Conservation (phyloP, 2,888 invertebrate species). For the Apamea monoglypha region DNA sequence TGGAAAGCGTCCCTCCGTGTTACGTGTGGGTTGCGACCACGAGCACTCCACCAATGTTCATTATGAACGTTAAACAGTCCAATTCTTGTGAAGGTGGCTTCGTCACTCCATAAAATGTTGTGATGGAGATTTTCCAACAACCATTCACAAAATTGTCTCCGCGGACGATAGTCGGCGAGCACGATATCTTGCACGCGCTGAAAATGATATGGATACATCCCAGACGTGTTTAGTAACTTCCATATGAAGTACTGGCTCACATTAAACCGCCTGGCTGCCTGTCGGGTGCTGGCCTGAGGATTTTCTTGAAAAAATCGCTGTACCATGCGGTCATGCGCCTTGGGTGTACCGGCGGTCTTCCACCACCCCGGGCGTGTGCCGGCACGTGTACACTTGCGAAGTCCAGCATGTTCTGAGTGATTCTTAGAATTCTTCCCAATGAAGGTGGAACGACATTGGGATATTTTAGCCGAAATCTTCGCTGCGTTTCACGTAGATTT, state of each 20-base stretch:
- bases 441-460: conserved; percentile 1
- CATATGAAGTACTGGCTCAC: neutral
- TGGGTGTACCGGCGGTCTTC: neutral
- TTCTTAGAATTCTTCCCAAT: neutral
- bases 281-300: conserved; percentile 4
- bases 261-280: neutral
- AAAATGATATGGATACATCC: too few relatives aligned
- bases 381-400: neutral
- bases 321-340: conserved; percentile 4
- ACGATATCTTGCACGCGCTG: too few relatives aligned
- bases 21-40: neutral
- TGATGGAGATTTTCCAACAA: too few relatives aligned
- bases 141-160: too few relatives aligned
- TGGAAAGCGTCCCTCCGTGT: neutral
- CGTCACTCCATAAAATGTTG: too few relatives aligned
- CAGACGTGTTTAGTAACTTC: neutral
- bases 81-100: too few relatives aligned
- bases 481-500: neutral
- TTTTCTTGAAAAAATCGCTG: conserved; percentile 7
- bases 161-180: too few relatives aligned
- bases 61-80: conserved; percentile 1
- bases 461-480: neutral
- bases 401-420: neutral
- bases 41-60: conserved; percentile 8
- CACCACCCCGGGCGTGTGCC: neutral